These are phyloP conservation scores for Notolabrus celidotus DNA, from an alignment of 2,797 vertebrate genomes.

Conservation along the genomic window DNA sequence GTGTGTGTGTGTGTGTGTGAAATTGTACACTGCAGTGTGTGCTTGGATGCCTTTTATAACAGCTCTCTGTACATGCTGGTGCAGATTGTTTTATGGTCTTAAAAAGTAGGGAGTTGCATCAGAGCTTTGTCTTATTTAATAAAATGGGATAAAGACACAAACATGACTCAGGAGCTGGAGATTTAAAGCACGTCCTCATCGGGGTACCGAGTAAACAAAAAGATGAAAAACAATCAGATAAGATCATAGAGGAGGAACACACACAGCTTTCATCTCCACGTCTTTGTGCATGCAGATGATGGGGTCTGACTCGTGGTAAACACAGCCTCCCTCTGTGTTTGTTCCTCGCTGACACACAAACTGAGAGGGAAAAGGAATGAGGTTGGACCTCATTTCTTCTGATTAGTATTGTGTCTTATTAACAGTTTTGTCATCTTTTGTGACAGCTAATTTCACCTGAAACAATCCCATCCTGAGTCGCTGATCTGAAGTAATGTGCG, in stretches of 20 bases:
- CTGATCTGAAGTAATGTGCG: conserved; percentile 8
- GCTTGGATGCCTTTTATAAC: conserved; percentile 33
- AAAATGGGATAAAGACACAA: conserved; percentile 27
- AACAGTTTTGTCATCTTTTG: conserved; percentile 29
- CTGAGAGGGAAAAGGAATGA: conserved; percentile 13
- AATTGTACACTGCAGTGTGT: conserved; percentile 37
- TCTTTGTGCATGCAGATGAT: conserved; percentile 58
- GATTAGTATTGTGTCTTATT: conserved; percentile 36
- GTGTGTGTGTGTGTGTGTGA: conserved; percentile 21
- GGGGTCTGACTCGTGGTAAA: conserved; percentile 52
- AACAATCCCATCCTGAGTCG: conserved; percentile 13
- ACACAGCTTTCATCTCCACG: conserved; percentile 69
- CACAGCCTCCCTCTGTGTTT: conserved; percentile 35
- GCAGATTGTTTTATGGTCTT: conserved; percentile 61
- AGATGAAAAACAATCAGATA: conserved; percentile 78
- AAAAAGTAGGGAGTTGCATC: conserved; percentile 45
- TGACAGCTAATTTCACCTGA: conserved; percentile 38
- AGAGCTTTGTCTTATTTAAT: conserved; percentile 68
- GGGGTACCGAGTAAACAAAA: conserved; percentile 73
- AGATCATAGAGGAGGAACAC: conserved; percentile 68
- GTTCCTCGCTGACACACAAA: conserved; percentile 15
- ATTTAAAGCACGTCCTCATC: conserved; percentile 70
- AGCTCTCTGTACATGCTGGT: conserved; percentile 35
- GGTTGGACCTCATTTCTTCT: conserved; percentile 12
- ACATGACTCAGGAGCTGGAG: conserved; percentile 45